These are phyloP conservation scores for Paracanthobrama guichenoti DNA, from an alignment of 2,113 vertebrate genomes.

Conservation along the genomic window DNA sequence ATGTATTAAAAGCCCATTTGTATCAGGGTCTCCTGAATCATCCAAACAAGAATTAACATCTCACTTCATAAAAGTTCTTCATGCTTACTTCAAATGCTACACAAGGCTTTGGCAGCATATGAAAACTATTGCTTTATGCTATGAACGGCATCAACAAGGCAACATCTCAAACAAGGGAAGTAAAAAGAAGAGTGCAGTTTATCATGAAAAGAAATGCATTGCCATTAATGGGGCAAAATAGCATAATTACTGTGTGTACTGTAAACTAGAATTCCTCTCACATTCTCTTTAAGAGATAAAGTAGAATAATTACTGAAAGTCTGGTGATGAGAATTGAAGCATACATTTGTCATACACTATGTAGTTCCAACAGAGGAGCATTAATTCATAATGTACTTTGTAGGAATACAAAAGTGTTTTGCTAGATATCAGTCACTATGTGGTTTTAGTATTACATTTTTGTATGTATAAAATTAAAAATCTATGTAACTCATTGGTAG, in stretches of 20 bases:
- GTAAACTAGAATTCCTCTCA: background rate
- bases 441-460: no score
- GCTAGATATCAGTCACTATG: no score
- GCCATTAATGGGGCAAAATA: background rate
- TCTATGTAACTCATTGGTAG: background rate
- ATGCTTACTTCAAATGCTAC: background rate
- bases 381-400: constrained; percentile 11
- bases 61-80: background rate
- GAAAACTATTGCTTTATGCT: no score
- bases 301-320: background rate
- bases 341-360: background rate
- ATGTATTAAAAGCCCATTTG: background rate
- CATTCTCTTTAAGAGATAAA: background rate
- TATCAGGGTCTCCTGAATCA: background rate
- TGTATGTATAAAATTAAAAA: no score
- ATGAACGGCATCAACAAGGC: background rate
- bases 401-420: no score
- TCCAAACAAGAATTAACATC: background rate
- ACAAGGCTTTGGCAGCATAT: background rate
- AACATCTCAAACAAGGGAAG: background rate
- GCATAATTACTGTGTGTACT: background rate
- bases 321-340: background rate
- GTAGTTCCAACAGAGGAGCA: background rate
- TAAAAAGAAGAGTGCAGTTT: background rate
- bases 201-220: background rate